Conservation (phyloP, 2,797 vertebrate species). For the Coreius guichenoti region DNA sequence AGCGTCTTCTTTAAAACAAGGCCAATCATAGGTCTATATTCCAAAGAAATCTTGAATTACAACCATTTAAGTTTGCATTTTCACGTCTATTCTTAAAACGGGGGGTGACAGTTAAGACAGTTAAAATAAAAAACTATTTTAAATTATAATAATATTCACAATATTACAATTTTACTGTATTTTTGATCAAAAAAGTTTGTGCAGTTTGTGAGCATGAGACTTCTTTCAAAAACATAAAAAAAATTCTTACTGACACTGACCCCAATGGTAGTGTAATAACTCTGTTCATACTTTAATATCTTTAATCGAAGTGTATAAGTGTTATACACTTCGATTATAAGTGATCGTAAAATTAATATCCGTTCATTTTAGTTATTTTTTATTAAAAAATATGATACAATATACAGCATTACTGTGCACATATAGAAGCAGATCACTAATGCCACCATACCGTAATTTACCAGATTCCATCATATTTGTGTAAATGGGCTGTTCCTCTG, state of each 20-base stretch:
- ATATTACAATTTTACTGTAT: background rate
- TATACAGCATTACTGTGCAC: background rate
- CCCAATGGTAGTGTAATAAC: background rate
- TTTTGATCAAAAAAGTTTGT: background rate
- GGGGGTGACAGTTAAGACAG: too few relatives aligned
- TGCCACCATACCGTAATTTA: background rate
- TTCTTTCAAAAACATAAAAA: background rate
- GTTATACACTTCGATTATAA: background rate
- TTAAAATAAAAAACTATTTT: background rate
- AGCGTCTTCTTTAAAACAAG: too few relatives aligned
- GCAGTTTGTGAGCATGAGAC: background rate
- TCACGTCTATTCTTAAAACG: too few relatives aligned
- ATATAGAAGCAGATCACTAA: background rate
- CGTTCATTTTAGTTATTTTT: background rate
- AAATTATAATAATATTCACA: background rate
- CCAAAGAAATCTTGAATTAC: too few relatives aligned
- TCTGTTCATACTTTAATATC: background rate
- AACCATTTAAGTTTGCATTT: too few relatives aligned
- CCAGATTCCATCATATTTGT: conserved; percentile 13
- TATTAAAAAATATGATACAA: background rate
- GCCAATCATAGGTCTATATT: too few relatives aligned
- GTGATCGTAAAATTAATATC: background rate
- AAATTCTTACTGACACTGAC: background rate
- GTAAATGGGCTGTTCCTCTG: background rate
- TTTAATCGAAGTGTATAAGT: background rate